These are phyloP conservation scores for Lepus townsendii DNA, from an alignment of 2,797 vertebrate species.

Conservation along the genomic window DNA sequence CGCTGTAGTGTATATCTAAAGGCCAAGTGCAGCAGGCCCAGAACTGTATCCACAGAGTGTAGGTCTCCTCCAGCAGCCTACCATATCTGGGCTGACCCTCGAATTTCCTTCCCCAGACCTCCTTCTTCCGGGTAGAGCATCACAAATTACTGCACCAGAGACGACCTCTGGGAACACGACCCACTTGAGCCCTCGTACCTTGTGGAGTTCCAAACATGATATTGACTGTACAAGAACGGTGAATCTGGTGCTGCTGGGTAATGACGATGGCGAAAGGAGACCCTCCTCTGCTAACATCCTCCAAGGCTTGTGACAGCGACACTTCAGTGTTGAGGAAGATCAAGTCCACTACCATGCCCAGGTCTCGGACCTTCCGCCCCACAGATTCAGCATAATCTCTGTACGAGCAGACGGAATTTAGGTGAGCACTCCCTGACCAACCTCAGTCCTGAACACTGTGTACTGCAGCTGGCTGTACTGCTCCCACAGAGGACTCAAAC, in stretches of 20 bases:
- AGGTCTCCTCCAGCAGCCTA: neutral
- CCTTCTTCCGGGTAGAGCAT: constrained; percentile 2
- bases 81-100: neutral
- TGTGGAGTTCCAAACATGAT: constrained; percentile 99
- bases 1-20: neutral
- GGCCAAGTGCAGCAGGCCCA: neutral
- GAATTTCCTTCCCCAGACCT: neutral
- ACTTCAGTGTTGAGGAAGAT: constrained; percentile 99
- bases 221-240: constrained; percentile 99
- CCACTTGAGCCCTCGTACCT: constrained; percentile 89
- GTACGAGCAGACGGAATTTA: constrained; percentile 78
- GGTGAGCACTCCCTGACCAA: constrained; percentile 34
- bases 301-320: constrained; percentile 97
- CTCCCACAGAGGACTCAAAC: neutral
- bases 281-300: constrained; percentile 96
- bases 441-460: neutral
- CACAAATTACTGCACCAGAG: neutral
- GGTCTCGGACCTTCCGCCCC: constrained; percentile 96
- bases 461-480: neutral
- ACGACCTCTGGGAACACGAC: neutral
- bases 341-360: constrained; percentile 99
- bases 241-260: constrained; percentile 98
- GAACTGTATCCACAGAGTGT: neutral
- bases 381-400: constrained; percentile 99
- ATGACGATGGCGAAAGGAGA: constrained; percentile 99